Percentiles rank a stretch among this genome's conserved stretches.
phyloP scores from a whole-genome alignment of 2,888 invertebrate species.

The Pardosa pseudoannulata region DNA sequence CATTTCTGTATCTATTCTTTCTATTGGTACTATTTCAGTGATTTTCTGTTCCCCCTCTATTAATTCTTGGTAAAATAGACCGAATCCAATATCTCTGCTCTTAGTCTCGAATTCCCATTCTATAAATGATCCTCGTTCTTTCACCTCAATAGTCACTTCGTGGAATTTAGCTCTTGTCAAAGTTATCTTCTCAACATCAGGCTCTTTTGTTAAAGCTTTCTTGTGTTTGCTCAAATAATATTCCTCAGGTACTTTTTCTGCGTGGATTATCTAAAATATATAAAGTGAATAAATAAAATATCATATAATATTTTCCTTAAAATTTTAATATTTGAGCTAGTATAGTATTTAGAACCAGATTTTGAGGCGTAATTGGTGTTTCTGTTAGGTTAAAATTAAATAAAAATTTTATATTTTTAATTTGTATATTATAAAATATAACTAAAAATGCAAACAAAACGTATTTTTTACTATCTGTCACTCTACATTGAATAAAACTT shows the following conservation, averaged over 20 bases:
- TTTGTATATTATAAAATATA: too few species aligned
- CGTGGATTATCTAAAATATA: slow-evolving; percentile 38
- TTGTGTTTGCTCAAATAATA: slow-evolving; percentile 37
- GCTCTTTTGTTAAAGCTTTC: background rate
- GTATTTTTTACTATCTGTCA: too few species aligned
- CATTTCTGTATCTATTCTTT: slow-evolving; percentile 23
- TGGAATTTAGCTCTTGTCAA: slow-evolving; percentile 27
- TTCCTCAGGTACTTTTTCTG: slow-evolving; percentile 25
- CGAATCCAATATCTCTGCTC: slow-evolving; percentile 43
- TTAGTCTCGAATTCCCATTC: slow-evolving; percentile 59
- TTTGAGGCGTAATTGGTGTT: too few species aligned
- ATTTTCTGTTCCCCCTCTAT: slow-evolving; percentile 16
- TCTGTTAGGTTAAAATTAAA: too few species aligned
- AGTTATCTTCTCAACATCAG: slow-evolving; percentile 9
- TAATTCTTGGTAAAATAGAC: slow-evolving; percentile 31
- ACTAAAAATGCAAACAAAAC: too few species aligned
- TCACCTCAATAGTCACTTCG: slow-evolving; percentile 22
- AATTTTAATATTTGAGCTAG: too few species aligned
- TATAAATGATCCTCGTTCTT: slow-evolving; percentile 25
- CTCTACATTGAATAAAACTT: too few species aligned
- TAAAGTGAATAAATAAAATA: too few species aligned
- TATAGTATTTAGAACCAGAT: too few species aligned
- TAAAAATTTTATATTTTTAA: too few species aligned
- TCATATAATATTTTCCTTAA: too few species aligned
- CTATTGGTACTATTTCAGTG: slow-evolving; percentile 33